Evolutionary conservation across 2,888 invertebrate genomes (phyloP).

Genomic region (Saturnia pavonia): DNA sequence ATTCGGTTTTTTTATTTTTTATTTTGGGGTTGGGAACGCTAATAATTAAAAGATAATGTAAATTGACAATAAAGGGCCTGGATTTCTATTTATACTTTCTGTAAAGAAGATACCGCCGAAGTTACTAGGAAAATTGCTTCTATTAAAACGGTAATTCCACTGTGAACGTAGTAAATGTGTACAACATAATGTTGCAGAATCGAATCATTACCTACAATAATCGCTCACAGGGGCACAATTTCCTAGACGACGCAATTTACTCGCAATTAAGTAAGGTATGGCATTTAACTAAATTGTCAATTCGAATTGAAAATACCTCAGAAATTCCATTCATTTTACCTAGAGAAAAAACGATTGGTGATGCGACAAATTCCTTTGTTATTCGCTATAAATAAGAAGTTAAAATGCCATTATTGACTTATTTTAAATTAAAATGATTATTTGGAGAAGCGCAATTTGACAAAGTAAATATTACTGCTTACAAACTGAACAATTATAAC

Average conservation of each 20-base stretch:
- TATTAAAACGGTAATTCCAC: neutral
- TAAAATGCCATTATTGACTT: neutral
- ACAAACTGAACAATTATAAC: too few relatives aligned
- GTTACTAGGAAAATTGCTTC: neutral
- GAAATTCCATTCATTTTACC: slow-evolving; percentile 47
- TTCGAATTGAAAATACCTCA: slow-evolving; percentile 52
- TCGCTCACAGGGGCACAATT: slow-evolving; percentile 26
- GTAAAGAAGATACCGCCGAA: neutral
- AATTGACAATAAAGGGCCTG: neutral
- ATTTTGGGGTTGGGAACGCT: too few relatives aligned
- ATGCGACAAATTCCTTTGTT: slow-evolving; percentile 45
- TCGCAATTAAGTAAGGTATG: slow-evolving; percentile 46
- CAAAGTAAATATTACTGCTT: too few relatives aligned
- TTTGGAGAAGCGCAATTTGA: too few relatives aligned
- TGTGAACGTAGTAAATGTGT: neutral
- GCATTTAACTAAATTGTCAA: slow-evolving; percentile 50
- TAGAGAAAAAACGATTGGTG: slow-evolving; percentile 41
- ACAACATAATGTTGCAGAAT: slow-evolving; percentile 9
- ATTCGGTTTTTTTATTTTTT: too few relatives aligned
- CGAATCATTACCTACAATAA: slow-evolving; percentile 16
- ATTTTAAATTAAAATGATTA: too few relatives aligned
- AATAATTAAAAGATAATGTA: too few relatives aligned
- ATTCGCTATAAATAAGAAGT: slow-evolving; percentile 23
- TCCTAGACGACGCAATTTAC: slow-evolving; percentile 40
- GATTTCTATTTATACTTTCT: neutral